A percentile compares a stretch with the other conserved stretches of the same genome.
Evolutionary conservation across 1,140 invertebrate genomes (phyloP).

Genomic region (Cyclargus thomasi): DNA sequence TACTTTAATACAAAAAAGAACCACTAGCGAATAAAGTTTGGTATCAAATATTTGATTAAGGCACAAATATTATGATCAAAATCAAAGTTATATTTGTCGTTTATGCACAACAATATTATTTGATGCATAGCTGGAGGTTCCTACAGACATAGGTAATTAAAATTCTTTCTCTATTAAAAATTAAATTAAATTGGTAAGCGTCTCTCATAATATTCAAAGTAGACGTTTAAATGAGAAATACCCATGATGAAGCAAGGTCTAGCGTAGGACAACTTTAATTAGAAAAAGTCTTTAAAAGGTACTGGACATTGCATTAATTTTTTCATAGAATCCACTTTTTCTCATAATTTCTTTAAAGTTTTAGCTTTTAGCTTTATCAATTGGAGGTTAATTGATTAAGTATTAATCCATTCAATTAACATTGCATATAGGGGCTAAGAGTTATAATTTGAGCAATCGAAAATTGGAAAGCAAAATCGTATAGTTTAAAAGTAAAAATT

Average conservation of each 20-base stretch:
- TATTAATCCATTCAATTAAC: background rate
- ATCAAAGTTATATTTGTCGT: no score
- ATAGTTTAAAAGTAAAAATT: no score
- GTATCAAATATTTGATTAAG: no score
- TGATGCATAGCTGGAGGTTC: no score
- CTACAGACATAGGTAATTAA: no score
- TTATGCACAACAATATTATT: no score
- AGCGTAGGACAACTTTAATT: background rate
- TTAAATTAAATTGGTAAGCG: background rate
- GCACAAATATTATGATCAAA: no score
- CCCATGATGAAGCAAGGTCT: background rate
- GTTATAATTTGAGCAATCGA: background rate
- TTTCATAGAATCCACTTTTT: background rate
- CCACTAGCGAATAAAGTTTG: no score
- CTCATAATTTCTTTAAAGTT: background rate
- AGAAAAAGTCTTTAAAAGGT: background rate
- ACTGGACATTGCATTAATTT: background rate
- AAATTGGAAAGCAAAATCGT: no score
- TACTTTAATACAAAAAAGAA: no score
- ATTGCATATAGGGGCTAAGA: background rate
- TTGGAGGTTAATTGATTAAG: background rate
- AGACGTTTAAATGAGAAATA: background rate
- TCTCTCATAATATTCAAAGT: constrained; percentile 3
- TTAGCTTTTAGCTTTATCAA: background rate
- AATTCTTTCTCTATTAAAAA: background rate